phyloP scores from a whole-genome alignment of 2,113 vertebrate genomes.

The Euleptes europaea region DNA sequence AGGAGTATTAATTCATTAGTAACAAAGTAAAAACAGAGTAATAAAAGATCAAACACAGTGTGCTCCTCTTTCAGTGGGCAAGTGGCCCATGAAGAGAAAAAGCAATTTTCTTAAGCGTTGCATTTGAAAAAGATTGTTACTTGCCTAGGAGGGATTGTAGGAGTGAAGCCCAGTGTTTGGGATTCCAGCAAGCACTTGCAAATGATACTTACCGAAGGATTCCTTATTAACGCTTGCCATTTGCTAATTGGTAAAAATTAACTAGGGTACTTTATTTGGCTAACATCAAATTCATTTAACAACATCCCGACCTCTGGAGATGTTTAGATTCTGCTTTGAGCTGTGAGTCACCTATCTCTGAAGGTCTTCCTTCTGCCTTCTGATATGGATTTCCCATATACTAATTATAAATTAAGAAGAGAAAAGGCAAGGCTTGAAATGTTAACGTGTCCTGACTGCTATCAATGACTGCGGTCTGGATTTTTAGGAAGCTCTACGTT shows the following conservation, averaged over 20 bases:
- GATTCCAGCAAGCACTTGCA: background rate
- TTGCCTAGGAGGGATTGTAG: background rate
- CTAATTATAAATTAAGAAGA: background rate
- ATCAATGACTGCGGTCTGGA: background rate
- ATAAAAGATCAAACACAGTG: background rate
- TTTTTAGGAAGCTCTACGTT: background rate
- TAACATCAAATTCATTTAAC: background rate
- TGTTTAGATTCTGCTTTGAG: background rate
- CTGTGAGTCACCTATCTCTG: background rate
- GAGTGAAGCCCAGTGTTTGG: background rate
- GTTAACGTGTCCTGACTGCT: background rate
- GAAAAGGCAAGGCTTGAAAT: background rate
- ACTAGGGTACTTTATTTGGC: background rate
- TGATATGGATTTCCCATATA: background rate
- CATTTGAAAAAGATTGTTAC: background rate
- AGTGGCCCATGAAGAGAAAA: background rate
- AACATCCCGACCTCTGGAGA: background rate
- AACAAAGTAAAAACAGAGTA: background rate
- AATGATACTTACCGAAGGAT: background rate
- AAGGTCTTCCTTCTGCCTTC: background rate
- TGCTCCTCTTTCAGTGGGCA: background rate
- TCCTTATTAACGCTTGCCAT: background rate
- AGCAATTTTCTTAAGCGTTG: background rate
- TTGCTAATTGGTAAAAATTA: background rate
- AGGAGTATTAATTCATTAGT: background rate